Conservation (phyloP, 2,113 vertebrate species). For the Pelvicachromis taeniatus region DNA sequence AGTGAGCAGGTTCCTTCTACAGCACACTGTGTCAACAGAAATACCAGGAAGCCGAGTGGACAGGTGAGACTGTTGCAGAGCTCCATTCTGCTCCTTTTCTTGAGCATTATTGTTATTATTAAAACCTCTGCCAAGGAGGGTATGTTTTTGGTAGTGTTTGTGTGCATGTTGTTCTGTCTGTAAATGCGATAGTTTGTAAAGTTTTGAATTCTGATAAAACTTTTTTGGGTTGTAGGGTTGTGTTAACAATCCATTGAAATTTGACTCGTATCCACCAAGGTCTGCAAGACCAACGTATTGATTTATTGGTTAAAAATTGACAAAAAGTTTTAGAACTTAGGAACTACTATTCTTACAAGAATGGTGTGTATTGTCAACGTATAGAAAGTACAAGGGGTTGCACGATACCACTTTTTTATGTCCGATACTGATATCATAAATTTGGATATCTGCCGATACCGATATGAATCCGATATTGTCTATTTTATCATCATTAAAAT, state of each 20-base stretch:
- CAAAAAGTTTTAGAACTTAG: not conserved
- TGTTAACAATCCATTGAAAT: not conserved
- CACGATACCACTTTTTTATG: too few species aligned
- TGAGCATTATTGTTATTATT: not conserved
- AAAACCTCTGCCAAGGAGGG: not conserved
- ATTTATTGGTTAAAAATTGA: not conserved
- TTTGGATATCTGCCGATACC: too few species aligned
- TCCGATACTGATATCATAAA: too few species aligned
- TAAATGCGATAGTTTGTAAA: not conserved
- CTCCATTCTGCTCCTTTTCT: not conserved
- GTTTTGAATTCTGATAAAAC: not conserved
- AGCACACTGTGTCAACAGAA: constrained; percentile 69
- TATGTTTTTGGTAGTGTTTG: not conserved
- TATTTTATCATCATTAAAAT: too few species aligned
- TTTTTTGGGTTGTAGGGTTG: not conserved
- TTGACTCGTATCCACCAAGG: not conserved
- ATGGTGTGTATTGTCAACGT: not conserved
- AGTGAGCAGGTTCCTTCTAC: constrained; percentile 54
- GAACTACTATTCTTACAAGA: not conserved
- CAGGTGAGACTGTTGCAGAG: constrained; percentile 48
- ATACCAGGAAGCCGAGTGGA: constrained; percentile 73
- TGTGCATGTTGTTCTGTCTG: not conserved
- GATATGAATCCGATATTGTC: too few species aligned
- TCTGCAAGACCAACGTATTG: not conserved
- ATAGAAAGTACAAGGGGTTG: not conserved